Evolutionary conservation across 2,888 invertebrate species (phyloP).

Genomic region (Limnephilus marmoratus): DNA sequence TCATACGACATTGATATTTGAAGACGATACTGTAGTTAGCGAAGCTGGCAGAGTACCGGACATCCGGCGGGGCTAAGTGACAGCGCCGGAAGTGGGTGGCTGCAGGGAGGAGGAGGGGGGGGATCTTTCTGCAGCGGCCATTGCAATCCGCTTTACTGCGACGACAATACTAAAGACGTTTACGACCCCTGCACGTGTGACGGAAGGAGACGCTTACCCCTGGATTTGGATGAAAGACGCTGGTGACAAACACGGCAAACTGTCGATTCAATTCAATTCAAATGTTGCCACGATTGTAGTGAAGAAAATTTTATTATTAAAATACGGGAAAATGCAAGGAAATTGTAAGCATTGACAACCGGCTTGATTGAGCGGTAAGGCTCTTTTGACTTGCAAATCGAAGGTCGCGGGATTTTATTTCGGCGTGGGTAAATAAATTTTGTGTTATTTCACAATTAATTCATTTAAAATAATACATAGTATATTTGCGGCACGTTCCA

Average conservation of each 20-base stretch:
- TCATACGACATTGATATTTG: not conserved
- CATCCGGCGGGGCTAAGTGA: slow-evolving; percentile 2
- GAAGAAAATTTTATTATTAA: too few species aligned
- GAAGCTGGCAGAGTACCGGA: not conserved
- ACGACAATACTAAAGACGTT: slow-evolving; percentile 35
- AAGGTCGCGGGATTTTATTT: too few species aligned
- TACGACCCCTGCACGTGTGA: slow-evolving; percentile 23
- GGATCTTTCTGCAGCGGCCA: slow-evolving; percentile 20
- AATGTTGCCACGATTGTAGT: not conserved
- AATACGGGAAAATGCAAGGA: too few species aligned
- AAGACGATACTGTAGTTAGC: slow-evolving; percentile 4
- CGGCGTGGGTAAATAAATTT: too few species aligned
- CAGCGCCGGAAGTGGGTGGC: not conserved
- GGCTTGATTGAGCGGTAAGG: too few species aligned
- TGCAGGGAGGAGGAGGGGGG: not conserved
- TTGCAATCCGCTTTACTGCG: slow-evolving; percentile 16
- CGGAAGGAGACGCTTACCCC: not conserved
- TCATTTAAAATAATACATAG: too few species aligned
- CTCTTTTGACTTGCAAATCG: too few species aligned
- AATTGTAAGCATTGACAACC: too few species aligned
- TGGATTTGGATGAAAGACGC: not conserved
- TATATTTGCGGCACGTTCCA: too few species aligned
- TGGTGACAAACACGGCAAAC: not conserved
- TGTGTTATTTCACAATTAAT: too few species aligned
- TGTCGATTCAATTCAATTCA: not conserved